Evolutionary conservation across 2,888 invertebrate species (phyloP), one percentile per base, ranked within the genome.

Genomic region (Hoplodrina ambigua): DNA sequence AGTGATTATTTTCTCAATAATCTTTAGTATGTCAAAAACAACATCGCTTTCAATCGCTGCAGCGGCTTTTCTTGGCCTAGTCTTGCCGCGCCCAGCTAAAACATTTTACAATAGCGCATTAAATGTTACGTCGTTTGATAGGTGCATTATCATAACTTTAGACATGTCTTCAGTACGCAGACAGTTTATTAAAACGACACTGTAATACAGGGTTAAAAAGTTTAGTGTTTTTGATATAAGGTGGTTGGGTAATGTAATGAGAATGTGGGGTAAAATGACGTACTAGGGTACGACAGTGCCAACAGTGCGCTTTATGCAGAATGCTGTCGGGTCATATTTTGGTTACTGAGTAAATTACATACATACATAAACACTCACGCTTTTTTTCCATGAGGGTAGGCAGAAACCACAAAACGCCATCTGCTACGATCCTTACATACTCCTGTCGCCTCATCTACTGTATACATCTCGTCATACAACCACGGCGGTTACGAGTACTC

Each of bases 41-140:
- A 46, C 37, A 10, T 2, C n/a, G 67, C 70, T 69, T 61, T 59
- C 0, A 41, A 37, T 15, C 58, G 78, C 75, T 77, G 17, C 58
- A 78, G 69, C 76, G 11, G 69, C 69, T 70, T 62, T 69, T 10
- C 11, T 33, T 13, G 4, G n/a, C 4, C 41, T 19, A 5, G 25
- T 1, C 41, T 15, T 17, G 72, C 79, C 79, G 58, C 85, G 41
- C 78, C 79, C 83, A 82, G 41, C 72, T 70, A 78, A 78, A 85
- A 87, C 87, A 85, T 87, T 92, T 91, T 88, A 89, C 91, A 93
- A 94, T 93, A 90, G 89, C 83, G 88, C 84, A 81, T 70, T 80
- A 88, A 74, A 81, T 87, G 89, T 90, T 91, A 92, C 91, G 90
- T 88, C 81, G 82, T 87, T 87, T 92, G 91, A 93, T 89, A 89